Evolutionary conservation across 2,797 vertebrate genomes (phyloP), one percentile per base, ranked within the genome.

Genomic region (Hippoglossus hippoglossus): DNA sequence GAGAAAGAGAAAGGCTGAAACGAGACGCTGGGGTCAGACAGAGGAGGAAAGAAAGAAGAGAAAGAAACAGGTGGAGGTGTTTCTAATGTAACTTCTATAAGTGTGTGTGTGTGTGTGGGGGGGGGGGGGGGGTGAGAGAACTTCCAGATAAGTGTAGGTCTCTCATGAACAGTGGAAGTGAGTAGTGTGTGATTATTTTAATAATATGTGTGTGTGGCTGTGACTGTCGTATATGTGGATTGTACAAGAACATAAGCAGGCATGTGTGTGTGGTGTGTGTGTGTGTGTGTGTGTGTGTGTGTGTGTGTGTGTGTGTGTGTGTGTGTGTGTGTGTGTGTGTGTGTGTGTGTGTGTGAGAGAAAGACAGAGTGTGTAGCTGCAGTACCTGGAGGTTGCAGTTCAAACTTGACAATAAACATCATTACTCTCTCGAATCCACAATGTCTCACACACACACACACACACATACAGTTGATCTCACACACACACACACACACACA

Each of bases 111-210:
- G 18, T 34, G 19, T 31, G 25, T 49, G 25, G 19, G 9, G 11
- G 34, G 34, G 31, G 41, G 36, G 9, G 8, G 36, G 9, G n/a
- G 4, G n/a, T 3, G 36, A 18, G 53, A 16, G 25, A 52, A 50
- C 28, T 49, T 61, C 51, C 51, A 54, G 15, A 51, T 69, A 72
- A 72, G 56, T 60, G 15, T 26, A 64, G 49, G 71, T 51, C 3
- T 74, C 15, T 47, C 21, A 16, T 68, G 11, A 44, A 19, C 60
- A 46, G 66, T 41, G 73, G 77, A 84, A 75, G 77, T 72, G 47
- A 28, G 46, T 26, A 54, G 49, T 39, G 9, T 85, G 44, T 82
- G n/a, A 79, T 75, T 85, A 36, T 50, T 58, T 46, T 85, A 75
- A 83, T 74, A 39, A 61, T 39, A 64, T 26, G 3, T 55, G 41